Percentiles rank a stretch among this genome's conserved stretches.
phyloP scores from a whole-genome alignment of 2,113 vertebrate genomes.

The Petrocephalus zakoni region DNA sequence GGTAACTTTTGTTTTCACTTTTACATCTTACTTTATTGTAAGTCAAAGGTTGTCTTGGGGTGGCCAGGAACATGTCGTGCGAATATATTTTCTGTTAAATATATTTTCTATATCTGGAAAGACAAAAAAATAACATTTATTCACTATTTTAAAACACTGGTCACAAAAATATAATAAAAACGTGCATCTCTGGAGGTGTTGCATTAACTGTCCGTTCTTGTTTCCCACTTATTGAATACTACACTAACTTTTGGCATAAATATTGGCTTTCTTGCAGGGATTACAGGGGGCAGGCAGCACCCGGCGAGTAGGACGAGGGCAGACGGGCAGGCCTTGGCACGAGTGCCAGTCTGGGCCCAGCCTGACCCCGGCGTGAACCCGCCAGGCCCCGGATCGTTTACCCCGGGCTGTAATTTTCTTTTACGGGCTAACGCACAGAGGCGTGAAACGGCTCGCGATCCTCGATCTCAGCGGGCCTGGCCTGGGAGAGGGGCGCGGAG shows the following conservation, averaged over 20 bases:
- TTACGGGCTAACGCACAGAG: conserved; percentile 70
- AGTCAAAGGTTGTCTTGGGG: background rate
- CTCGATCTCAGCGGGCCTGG: conserved; percentile 73
- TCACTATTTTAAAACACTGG: background rate
- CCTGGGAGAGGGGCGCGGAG: conserved; percentile 65
- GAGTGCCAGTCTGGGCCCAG: conserved; percentile 26
- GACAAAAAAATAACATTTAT: background rate
- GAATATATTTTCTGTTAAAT: background rate
- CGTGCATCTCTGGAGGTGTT: background rate
- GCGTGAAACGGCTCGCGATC: conserved; percentile 78
- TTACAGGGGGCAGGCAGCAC: background rate
- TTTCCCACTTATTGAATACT: background rate
- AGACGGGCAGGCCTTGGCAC: background rate
- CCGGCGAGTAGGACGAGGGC: background rate
- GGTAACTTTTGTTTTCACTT: background rate
- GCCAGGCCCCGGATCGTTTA: conserved; percentile 62
- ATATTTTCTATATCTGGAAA: background rate
- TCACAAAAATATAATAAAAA: background rate
- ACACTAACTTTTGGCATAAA: background rate
- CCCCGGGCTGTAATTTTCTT: conserved; percentile 62
- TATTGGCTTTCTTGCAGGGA: background rate
- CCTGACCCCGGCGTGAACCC: conserved; percentile 70
- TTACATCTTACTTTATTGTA: background rate
- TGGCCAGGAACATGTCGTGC: background rate
- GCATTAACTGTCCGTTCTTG: background rate